Base-by-base conservation (phyloP, 2,113 vertebrate genomes). In the Melanocharis versteri region DNA sequence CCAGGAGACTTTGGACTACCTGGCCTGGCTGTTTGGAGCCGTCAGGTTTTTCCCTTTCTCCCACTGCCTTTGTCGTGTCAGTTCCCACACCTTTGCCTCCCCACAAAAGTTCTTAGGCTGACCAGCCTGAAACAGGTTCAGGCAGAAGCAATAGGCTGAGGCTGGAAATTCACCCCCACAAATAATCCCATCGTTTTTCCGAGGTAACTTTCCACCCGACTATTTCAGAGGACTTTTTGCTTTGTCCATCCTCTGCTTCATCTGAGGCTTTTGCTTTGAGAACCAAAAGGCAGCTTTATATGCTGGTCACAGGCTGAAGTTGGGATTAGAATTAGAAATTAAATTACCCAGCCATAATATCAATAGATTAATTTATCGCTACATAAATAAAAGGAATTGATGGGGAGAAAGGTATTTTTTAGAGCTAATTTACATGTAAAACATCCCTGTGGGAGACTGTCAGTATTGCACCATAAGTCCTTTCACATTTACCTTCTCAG, bases 301-400 rank as follows among this genome's bases (percentile, higher is more conserved):
- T 58, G 76, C 72, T 66, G 68, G 51, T 78, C 83, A 87, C 30
- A 53, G 79, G 54, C 51, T 86, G 51, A 77, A 70, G 42, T 5
- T 66, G 42, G 62, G 90, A 45, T 90, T 83, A 65, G 81, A 90
- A 80, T 66, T 72, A 85, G 78, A 88, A 95, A 94, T 83, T 69
- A 78, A 85, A 93, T 88, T 82, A 87, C 30, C 39, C 54, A 51
- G 50, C 48, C 33, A 62, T 77, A 89, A 66, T 91, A 87, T 70
- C 82, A 66, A 93, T 39, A 90, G 28, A 42, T 42, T 1, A 83
- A 91, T 87, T 80, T 73, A 88, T 83, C 0, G 2, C 82, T 86
- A 85, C 81, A 65, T 70, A 85, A 89, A 40, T 33, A 80, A 91
- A 90, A 83, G 24, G 42, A 84, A 95, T 87, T 0, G 0, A 87